A percentile compares a stretch with the other conserved stretches of the same genome.
phyloP scores from a whole-genome alignment of 2,888 invertebrate genomes.

The Melanchra persicariae region DNA sequence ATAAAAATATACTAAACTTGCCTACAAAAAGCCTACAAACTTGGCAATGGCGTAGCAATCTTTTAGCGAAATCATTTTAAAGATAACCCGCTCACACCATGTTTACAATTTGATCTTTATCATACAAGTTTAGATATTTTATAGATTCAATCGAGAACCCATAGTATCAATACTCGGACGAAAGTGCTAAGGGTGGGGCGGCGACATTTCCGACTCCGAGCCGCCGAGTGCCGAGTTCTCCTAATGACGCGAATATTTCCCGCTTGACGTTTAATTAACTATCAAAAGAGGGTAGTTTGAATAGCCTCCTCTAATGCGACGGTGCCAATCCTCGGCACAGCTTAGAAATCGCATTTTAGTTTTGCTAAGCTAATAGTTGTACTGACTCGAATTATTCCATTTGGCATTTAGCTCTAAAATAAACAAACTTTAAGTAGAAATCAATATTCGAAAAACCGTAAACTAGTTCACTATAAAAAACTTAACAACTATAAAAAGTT shows the following conservation, averaged over 20 bases:
- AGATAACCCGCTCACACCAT: too few species aligned
- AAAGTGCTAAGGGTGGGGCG: constrained; percentile 70
- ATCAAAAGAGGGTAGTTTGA: constrained; percentile 81
- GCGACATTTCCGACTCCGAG: constrained; percentile 83
- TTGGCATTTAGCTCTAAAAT: constrained; percentile 8
- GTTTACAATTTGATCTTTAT: neutral
- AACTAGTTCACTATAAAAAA: constrained; percentile 44
- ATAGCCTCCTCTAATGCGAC: constrained; percentile 74
- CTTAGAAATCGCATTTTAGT: constrained; percentile 58
- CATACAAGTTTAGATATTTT: too few species aligned
- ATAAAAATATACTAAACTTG: too few species aligned
- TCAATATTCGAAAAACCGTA: constrained; percentile 25
- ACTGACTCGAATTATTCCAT: constrained; percentile 12
- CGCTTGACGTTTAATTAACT: constrained; percentile 88
- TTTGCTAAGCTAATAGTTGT: constrained; percentile 41
- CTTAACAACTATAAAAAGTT: too few species aligned
- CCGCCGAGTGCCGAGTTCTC: constrained; percentile 77
- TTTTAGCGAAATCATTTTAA: too few species aligned
- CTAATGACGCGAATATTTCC: constrained; percentile 88
- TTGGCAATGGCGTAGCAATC: too few species aligned
- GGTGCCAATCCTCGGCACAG: constrained; percentile 66
- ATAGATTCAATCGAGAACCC: constrained; percentile 59
- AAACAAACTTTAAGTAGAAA: constrained; percentile 18
- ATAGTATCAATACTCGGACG: constrained; percentile 65
- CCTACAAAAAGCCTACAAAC: too few species aligned